Evolutionary conservation across 2,888 invertebrate genomes (phyloP), one percentile per base, ranked within the genome.

Genomic region (Altica lythri): DNA sequence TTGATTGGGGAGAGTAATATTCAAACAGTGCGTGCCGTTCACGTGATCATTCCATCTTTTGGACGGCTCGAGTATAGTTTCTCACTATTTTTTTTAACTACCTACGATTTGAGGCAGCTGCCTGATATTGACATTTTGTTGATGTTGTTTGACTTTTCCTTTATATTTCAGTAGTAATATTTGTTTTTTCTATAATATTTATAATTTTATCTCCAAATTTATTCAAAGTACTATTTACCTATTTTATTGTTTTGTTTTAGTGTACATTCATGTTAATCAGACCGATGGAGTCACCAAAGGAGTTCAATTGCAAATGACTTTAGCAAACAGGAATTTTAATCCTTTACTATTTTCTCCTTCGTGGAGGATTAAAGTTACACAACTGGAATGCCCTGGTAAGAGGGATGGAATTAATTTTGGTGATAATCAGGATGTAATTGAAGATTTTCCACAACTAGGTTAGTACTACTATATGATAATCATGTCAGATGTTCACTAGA

Each of bases 251-350:
- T n/a, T n/a, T n/a, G n/a, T 9, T 38, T 40, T 43, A 70, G 69
- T 70, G n/a, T 70, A 69, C 27, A 45, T 71, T 14, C 69, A 71
- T 46, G 54, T 70, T 4, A 64, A 68, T 52, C 65, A 67, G 53
- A 57, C 63, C 1, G 63, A 57, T 22, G 67, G 58, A 4, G 54
- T 62, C 1, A 55, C 59, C 4, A 59, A 57, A 22, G 62, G 64
- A 2, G 64, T 71, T 1, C 62, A 55, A 13, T 42, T 72, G 10
- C 60, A 65, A 14, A 53, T 71, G 12, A 61, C 57, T 30, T 18
- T 71, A 16, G 65, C 56, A 32, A 62, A 46, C 83, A 84, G 86
- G 80, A 82, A 45, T 14, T 45, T 46, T 9, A 40, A 60, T 37
- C n/a, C 53, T 2, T 12, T 55, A 10, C 51, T 65, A 2, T 49